phyloP scores from a whole-genome alignment of 2,888 invertebrate species.

The Watsonalla binaria region DNA sequence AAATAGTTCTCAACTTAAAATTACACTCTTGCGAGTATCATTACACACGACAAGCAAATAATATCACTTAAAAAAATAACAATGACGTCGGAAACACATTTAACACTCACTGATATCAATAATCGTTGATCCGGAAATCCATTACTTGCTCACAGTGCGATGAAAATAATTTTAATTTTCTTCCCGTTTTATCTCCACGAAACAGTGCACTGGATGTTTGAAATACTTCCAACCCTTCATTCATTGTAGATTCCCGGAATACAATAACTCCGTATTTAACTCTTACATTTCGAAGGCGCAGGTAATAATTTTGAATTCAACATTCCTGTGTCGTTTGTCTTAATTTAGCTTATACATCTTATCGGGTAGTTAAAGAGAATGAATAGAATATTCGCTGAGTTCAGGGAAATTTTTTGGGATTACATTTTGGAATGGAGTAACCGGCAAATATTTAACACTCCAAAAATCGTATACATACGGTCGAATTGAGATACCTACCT shows the following conservation, averaged over 20 bases:
- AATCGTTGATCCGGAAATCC: slow-evolving; percentile 40
- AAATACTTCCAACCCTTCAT: slow-evolving; percentile 3
- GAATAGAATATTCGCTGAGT: no score
- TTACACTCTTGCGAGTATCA: no score
- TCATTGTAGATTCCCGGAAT: slow-evolving; percentile 3
- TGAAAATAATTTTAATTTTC: slow-evolving; percentile 34
- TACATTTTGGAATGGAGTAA: no score
- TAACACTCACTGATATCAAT: slow-evolving; percentile 34
- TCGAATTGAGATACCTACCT: no score
- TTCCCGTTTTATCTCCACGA: slow-evolving; percentile 28
- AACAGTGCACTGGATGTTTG: slow-evolving; percentile 16
- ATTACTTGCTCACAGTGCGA: slow-evolving; percentile 35
- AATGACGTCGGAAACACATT: slow-evolving; percentile 13
- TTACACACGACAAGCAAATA: not conserved
- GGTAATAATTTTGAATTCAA: slow-evolving; percentile 1
- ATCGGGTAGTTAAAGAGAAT: no score
- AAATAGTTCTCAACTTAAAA: no score
- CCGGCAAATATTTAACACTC: no score
- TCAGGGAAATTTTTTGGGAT: no score
- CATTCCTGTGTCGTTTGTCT: no score
- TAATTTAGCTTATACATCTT: no score
- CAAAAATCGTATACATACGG: no score
- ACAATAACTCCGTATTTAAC: not conserved
- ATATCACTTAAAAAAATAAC: not conserved
- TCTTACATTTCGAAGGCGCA: slow-evolving; percentile 18